A percentile compares a stretch with the other conserved stretches of the same genome.
These are phyloP conservation scores for Leptinotarsa undecemlineata DNA, from an alignment of 1,140 invertebrate species.

Conservation along the genomic window DNA sequence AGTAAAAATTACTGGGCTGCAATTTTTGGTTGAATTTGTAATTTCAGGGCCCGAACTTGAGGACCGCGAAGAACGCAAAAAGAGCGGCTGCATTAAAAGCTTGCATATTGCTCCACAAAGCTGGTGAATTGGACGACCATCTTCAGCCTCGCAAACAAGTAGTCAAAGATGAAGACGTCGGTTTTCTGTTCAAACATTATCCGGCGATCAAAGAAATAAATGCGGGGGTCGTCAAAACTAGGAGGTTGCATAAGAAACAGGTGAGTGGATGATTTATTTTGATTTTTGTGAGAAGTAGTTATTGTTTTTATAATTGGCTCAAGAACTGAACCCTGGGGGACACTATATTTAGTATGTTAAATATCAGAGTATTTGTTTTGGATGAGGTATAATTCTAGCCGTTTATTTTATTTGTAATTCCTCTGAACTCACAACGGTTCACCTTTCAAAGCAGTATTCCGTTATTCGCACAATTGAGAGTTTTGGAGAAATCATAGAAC, in stretches of 20 bases:
- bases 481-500: too few relatives aligned
- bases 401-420: too few relatives aligned
- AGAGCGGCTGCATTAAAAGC: slow-evolving; percentile 77
- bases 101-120: slow-evolving; percentile 71
- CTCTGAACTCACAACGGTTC: too few relatives aligned
- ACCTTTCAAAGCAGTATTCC: too few relatives aligned
- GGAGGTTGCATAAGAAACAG: slow-evolving; percentile 40
- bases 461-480: too few relatives aligned
- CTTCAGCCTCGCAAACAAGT: slow-evolving; percentile 74
- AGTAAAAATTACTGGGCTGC: too few relatives aligned
- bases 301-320: too few relatives aligned
- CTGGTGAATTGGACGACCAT: slow-evolving; percentile 79
- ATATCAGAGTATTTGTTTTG: too few relatives aligned
- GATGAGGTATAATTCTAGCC: too few relatives aligned
- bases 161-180: slow-evolving; percentile 45
- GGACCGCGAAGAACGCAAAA: slow-evolving; percentile 70
- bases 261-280: slow-evolving; percentile 30
- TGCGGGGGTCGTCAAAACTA: slow-evolving; percentile 38
- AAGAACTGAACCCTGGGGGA: too few relatives aligned
- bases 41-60: slow-evolving; percentile 64
- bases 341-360: too few relatives aligned
- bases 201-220: slow-evolving; percentile 53
- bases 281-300: too few relatives aligned
- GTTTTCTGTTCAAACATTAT: slow-evolving; percentile 62
- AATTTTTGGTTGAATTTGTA: slow-evolving; percentile 64